Evolutionary conservation across 2,113 vertebrate genomes (phyloP).

Genomic region (Struthio camelus): DNA sequence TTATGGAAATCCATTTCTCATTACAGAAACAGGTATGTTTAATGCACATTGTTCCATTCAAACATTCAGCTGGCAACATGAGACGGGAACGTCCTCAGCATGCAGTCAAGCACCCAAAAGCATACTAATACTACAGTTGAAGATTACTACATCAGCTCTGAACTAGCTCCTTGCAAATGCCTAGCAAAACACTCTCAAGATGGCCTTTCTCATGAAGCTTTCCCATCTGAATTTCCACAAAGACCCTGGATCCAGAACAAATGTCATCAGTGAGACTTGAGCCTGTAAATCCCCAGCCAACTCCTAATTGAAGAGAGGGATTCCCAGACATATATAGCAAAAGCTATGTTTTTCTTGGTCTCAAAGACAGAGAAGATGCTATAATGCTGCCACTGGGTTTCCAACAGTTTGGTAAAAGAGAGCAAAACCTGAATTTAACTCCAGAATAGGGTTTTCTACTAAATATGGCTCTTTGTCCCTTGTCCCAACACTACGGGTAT

Average conservation of each 20-base stretch:
- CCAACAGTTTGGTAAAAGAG: not conserved
- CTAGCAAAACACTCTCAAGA: not conserved
- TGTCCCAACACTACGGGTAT: not conserved
- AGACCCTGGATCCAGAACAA: not conserved
- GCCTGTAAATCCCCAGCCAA: not conserved
- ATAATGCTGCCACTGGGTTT: not conserved
- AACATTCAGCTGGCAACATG: not conserved
- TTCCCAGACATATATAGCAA: not conserved
- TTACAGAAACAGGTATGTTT: not conserved
- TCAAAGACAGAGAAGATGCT: not conserved
- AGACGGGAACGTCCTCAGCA: not conserved
- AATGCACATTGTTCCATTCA: not conserved
- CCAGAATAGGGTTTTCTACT: not conserved
- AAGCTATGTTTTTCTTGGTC: not conserved
- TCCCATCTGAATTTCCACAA: not conserved
- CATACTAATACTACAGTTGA: not conserved
- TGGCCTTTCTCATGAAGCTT: not conserved
- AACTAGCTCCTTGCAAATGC: not conserved
- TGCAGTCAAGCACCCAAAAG: not conserved
- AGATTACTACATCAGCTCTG: not conserved
- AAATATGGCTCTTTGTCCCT: not conserved
- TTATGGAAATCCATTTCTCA: accelerated
- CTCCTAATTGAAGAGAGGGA: not conserved
- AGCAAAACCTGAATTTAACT: not conserved
- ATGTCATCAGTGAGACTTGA: not conserved